A percentile compares a stretch with the other conserved stretches of the same genome.
phyloP scores from a whole-genome alignment of 53 echinoderm and acorn worm genomes.

The Holothuria scabra region DNA sequence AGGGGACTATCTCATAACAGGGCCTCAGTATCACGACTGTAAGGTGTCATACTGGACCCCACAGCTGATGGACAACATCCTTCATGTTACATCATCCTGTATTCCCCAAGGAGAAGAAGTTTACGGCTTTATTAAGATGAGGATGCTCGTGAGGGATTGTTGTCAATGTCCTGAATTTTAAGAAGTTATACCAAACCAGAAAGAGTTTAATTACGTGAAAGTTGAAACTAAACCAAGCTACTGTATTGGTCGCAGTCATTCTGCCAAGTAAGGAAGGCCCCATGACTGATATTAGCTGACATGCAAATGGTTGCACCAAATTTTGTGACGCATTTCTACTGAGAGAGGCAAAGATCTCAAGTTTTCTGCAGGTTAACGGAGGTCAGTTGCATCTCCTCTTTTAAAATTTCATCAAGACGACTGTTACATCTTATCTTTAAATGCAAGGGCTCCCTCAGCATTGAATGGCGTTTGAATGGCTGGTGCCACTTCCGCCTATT shows the following conservation, averaged over 20 bases:
- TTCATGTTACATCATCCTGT: not conserved
- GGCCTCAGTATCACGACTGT: too few relatives aligned
- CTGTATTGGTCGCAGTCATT: not conserved
- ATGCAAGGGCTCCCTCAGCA: slow-evolving; percentile 24
- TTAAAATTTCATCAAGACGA: too few relatives aligned
- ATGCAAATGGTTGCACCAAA: slow-evolving; percentile 33
- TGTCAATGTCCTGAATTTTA: slow-evolving; percentile 25
- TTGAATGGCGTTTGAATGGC: slow-evolving; percentile 17
- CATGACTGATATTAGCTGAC: slow-evolving; percentile 46
- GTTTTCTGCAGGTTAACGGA: slow-evolving; percentile 19
- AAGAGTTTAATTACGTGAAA: slow-evolving; percentile 40
- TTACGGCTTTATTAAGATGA: not conserved
- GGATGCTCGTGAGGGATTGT: slow-evolving; percentile 1
- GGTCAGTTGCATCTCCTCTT: slow-evolving; percentile 2
- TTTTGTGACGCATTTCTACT: slow-evolving; percentile 24
- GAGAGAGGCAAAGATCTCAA: not conserved
- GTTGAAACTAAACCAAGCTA: slow-evolving; percentile 26
- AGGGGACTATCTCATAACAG: too few relatives aligned
- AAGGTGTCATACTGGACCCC: slow-evolving; percentile 12
- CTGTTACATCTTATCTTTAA: too few relatives aligned
- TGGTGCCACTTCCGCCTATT: slow-evolving; percentile 31
- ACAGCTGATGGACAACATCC: slow-evolving; percentile 4
- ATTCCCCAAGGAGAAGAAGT: slow-evolving; percentile 29
- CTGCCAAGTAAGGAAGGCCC: not conserved
- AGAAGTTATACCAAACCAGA: slow-evolving; percentile 36